phyloP scores from a whole-genome alignment of 2,888 invertebrate genomes.

The Tridacna crocea region DNA sequence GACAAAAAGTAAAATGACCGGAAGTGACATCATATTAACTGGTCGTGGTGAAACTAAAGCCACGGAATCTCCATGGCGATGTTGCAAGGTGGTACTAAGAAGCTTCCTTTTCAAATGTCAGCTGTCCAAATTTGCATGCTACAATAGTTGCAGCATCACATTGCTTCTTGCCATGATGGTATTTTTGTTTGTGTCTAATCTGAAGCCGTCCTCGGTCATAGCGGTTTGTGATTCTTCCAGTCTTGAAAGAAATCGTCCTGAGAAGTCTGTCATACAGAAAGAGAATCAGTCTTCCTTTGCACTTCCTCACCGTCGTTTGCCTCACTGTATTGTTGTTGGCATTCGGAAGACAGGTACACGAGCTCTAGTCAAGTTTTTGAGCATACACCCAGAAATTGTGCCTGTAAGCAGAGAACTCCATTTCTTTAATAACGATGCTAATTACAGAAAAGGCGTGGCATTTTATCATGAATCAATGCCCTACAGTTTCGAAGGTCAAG shows the following conservation, averaged over 20 bases:
- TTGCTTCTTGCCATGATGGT: background rate
- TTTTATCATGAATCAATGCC: conserved; percentile 97
- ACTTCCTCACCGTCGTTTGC: conserved; percentile 73
- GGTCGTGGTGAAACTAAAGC: background rate
- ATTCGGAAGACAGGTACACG: conserved; percentile 84
- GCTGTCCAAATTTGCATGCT: too few relatives aligned
- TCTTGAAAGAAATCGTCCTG: background rate
- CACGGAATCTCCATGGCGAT: background rate
- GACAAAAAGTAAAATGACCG: too few relatives aligned
- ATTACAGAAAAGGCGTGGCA: conserved; percentile 94
- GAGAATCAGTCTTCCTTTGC: background rate
- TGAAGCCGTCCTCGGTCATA: background rate
- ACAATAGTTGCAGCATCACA: background rate
- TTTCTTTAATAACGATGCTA: conserved; percentile 94
- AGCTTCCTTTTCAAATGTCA: background rate
- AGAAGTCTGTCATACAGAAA: background rate
- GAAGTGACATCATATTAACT: too few relatives aligned
- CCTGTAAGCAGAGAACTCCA: conserved; percentile 97
- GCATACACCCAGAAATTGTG: conserved; percentile 88
- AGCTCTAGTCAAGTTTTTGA: conserved; percentile 83
- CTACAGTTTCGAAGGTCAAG: conserved; percentile 94
- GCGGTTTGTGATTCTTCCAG: background rate
- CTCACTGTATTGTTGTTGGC: conserved; percentile 84
- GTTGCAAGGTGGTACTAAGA: background rate
- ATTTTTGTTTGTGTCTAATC: background rate